These are phyloP conservation scores for Syngnathus acus DNA, from an alignment of 2,797 vertebrate species.

Conservation along the genomic window DNA sequence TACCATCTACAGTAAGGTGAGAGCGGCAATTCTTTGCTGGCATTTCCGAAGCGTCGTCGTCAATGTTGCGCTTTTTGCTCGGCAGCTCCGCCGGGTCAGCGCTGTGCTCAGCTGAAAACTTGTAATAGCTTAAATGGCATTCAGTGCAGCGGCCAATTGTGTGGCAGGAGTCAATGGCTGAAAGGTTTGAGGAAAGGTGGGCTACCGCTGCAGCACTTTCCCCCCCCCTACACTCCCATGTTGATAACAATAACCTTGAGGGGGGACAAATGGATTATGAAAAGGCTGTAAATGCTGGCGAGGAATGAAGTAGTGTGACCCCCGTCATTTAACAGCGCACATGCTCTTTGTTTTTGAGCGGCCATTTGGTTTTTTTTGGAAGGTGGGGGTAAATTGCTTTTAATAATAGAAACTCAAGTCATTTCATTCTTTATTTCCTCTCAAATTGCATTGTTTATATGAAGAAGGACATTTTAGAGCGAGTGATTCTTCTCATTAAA, in stretches of 20 bases:
- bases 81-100: conserved; percentile 58
- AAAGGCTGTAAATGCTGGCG: conserved; percentile 45
- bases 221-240: conserved; percentile 47
- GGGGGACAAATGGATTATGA: conserved; percentile 63
- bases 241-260: conserved; percentile 72
- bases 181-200: conserved; percentile 65
- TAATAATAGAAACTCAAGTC: no score
- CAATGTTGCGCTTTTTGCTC: conserved; percentile 62
- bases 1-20: conserved; percentile 27
- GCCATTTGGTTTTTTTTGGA: not conserved
- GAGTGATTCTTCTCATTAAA: no score
- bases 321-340: conserved; percentile 33
- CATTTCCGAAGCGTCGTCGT: conserved; percentile 67
- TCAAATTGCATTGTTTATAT: no score
- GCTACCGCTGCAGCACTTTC: conserved; percentile 64
- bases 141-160: conserved; percentile 65
- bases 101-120: conserved; percentile 65
- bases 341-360: conserved; percentile 11
- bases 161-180: conserved; percentile 69
- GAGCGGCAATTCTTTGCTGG: conserved; percentile 51
- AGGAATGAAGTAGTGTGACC: conserved; percentile 30
- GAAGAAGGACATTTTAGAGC: no score
- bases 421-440: no score
- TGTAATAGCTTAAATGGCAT: conserved; percentile 78
- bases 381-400: no score